Percentiles rank a stretch among this genome's conserved stretches.
Evolutionary conservation across 2,113 vertebrate genomes (phyloP).

Genomic region (Oncorhynchus kisutch): DNA sequence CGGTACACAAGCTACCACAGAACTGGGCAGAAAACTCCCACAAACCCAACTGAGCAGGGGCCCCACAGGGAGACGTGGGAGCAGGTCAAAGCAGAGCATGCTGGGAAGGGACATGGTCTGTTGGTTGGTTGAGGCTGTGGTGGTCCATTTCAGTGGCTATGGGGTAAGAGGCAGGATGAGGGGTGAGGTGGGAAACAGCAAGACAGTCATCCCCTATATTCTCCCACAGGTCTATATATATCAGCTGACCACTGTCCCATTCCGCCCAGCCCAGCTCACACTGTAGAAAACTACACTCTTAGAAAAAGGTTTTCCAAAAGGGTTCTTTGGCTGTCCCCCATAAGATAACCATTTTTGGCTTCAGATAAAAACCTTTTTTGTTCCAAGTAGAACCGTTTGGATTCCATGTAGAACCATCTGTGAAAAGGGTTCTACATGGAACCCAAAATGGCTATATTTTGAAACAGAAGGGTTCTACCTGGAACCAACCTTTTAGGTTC

Average conservation of each 20-base stretch:
- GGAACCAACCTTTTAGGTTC: too few species aligned
- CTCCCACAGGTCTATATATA: slow-evolving; percentile 21
- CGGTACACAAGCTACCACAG: slow-evolving; percentile 26
- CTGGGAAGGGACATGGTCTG: neutral
- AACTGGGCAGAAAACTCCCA: neutral
- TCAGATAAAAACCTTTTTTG: too few species aligned
- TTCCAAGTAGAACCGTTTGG: too few species aligned
- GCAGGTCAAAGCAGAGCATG: neutral
- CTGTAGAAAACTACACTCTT: slow-evolving; percentile 47
- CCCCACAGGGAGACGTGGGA: slow-evolving; percentile 11
- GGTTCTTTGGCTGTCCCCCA: too few species aligned
- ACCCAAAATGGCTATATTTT: too few species aligned
- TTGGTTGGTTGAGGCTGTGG: slow-evolving; percentile 8
- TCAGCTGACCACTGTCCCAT: slow-evolving; percentile 48
- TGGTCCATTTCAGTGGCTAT: slow-evolving; percentile 23
- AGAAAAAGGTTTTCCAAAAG: too few species aligned
- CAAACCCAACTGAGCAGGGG: slow-evolving; percentile 37
- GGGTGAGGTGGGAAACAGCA: neutral
- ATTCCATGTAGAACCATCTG: too few species aligned
- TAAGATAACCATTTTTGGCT: too few species aligned
- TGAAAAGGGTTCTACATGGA: too few species aligned
- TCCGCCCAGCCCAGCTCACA: slow-evolving; percentile 31
- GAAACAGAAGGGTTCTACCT: too few species aligned
- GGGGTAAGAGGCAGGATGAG: slow-evolving; percentile 28
- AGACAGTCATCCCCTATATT: slow-evolving; percentile 21